Base-by-base conservation (phyloP, 2,797 vertebrate species). In the Pangasius larnaudii region DNA sequence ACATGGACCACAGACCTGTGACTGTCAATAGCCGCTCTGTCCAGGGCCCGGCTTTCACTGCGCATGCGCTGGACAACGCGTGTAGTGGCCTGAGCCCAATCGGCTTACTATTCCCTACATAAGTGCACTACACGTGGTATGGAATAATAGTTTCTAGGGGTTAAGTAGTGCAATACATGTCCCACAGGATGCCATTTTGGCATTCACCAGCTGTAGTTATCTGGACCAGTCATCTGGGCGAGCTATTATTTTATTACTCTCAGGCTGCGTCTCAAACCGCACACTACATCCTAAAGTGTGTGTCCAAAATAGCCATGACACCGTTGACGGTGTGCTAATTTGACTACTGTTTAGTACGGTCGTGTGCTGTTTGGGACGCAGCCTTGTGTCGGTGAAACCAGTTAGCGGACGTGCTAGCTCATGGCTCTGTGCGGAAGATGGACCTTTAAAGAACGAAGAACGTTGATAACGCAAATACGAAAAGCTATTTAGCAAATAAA, bases 21-120 rank as follows among this genome's bases (percentile, higher is more conserved):
- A 49, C 6, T 84, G 46, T 51, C 63, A 36, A 53, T 36, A 84
- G 80, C 80, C 16, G 24, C 59, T n/a, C 39, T 63, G 24, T 16
- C 19, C 56, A 27, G 46, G 16, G 46, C 82, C 63, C 24, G 80
- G 82, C 9, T 69, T 14, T 5, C 63, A 69, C n/a, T 36, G 82
- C 82, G 82, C 82, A 84, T 69, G 82, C 82, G 82, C 82, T 3
- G 18, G 14, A 84, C n/a, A 14, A 36, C 30, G 63, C 61, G 3
- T 19, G 9, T 13, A 69, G 19, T 14, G 30, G 63, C 49, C 36
- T 69, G 1, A 69, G 33, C 63, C 8, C 2, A 53, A 69, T 69
- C 63, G 11, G 46, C 9, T 24, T 53, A 36, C n/a, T 69, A 19
- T 14, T 84, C n/a, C 46, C 30, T 53, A 14, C 13, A 2, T 18